phyloP scores from a whole-genome alignment of 2,797 vertebrate species.

The Macroramphosus scolopax region DNA sequence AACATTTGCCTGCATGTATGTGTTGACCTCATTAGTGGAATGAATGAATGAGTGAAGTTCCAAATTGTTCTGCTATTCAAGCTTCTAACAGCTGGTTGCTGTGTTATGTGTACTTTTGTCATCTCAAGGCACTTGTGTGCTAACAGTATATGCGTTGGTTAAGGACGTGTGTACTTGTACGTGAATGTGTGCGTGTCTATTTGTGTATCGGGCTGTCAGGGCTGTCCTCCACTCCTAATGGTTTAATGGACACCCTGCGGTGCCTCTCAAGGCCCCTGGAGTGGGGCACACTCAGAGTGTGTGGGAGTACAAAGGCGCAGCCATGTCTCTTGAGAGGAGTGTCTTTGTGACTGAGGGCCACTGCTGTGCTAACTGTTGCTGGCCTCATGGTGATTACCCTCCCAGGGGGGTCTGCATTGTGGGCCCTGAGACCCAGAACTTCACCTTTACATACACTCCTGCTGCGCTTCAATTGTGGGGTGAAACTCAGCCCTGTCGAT shows the following conservation, averaged over 20 bases:
- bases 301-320: conserved; percentile 67
- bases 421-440: conserved; percentile 66
- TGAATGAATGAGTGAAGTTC: not conserved
- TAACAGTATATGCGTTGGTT: conserved; percentile 51
- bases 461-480: conserved; percentile 64
- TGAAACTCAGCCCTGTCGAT: conserved; percentile 62
- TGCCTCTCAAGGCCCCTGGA: conserved; percentile 70
- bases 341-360: conserved; percentile 70
- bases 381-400: conserved; percentile 81
- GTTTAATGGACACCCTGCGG: conserved; percentile 75
- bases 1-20: not conserved
- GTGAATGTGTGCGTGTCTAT: conserved; percentile 32
- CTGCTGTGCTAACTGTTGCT: conserved; percentile 71
- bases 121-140: too few relatives aligned
- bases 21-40: not conserved
- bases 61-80: too few relatives aligned
- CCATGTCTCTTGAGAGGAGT: conserved; percentile 67
- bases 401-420: conserved; percentile 76
- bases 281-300: conserved; percentile 66
- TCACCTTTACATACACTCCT: conserved; percentile 79
- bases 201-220: conserved; percentile 66
- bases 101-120: conserved; percentile 44
- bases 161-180: conserved; percentile 41
- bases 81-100: too few relatives aligned
- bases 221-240: conserved; percentile 67